These are phyloP conservation scores for Pangasianodon hypophthalmus DNA, from an alignment of 2,113 vertebrate genomes.

Conservation along the genomic window DNA sequence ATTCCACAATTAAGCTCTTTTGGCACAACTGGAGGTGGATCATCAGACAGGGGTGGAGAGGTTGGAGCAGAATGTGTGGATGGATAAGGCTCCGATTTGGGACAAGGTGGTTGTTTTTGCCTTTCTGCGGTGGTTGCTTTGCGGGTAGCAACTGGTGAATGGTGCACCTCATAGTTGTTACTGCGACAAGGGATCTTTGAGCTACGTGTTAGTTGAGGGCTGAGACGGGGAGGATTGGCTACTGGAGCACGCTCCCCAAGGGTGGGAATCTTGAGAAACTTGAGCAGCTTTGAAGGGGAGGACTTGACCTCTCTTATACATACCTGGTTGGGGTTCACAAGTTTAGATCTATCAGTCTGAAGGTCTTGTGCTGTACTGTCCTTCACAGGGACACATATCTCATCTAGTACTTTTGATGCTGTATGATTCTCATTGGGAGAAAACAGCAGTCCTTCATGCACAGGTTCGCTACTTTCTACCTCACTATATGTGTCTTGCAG, in stretches of 20 bases:
- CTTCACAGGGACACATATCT: slow-evolving; percentile 57
- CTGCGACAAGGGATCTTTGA: slow-evolving; percentile 90
- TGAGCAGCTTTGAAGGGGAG: slow-evolving; percentile 81
- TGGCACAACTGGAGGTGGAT: slow-evolving; percentile 58
- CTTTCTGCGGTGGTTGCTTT: slow-evolving; percentile 75
- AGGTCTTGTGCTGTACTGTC: slow-evolving; percentile 57
- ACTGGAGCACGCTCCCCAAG: slow-evolving; percentile 75
- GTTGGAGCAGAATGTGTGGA: slow-evolving; percentile 76
- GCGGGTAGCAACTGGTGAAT: slow-evolving; percentile 78
- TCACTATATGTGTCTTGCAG: slow-evolving; percentile 59
- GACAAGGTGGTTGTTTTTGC: slow-evolving; percentile 68
- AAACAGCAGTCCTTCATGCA: slow-evolving; percentile 59
- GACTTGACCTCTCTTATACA: slow-evolving; percentile 58
- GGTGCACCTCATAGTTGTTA: slow-evolving; percentile 86
- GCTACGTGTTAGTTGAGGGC: slow-evolving; percentile 86
- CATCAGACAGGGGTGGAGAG: slow-evolving; percentile 73
- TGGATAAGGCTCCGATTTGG: slow-evolving; percentile 73
- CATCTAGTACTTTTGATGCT: slow-evolving; percentile 44
- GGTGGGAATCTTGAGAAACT: slow-evolving; percentile 85
- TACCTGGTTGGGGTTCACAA: slow-evolving; percentile 72
- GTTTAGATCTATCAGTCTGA: slow-evolving; percentile 71
- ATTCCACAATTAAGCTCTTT: slow-evolving; percentile 71
- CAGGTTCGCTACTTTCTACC: slow-evolving; percentile 47
- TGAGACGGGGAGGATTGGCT: slow-evolving; percentile 78
- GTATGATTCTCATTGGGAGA: slow-evolving; percentile 49